Percentiles rank a stretch among this genome's conserved stretches.
Conservation (phyloP, 2,797 vertebrate species). For the Amazona finschi region DNA sequence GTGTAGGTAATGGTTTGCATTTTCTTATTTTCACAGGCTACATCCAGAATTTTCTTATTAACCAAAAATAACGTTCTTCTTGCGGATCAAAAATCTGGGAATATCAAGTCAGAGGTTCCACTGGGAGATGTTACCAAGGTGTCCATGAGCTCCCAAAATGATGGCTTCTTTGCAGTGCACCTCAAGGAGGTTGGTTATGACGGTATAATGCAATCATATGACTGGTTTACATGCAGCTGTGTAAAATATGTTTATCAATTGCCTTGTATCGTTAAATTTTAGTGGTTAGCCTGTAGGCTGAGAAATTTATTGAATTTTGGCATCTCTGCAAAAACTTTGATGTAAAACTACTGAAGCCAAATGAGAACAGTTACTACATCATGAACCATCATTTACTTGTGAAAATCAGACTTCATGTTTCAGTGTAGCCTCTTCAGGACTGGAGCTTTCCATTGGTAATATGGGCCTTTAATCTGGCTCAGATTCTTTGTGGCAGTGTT, state of each 20-base stretch:
- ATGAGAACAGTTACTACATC: not conserved
- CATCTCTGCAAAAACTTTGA: not conserved
- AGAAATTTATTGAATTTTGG: not conserved
- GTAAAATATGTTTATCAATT: not conserved
- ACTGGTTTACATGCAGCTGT: not conserved
- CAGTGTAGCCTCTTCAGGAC: not conserved
- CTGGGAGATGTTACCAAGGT: constrained; percentile 91
- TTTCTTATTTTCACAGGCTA: constrained; percentile 76
- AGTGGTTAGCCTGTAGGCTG: not conserved
- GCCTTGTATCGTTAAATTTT: not conserved
- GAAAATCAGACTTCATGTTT: not conserved
- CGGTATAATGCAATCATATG: not conserved
- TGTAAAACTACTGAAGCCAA: not conserved
- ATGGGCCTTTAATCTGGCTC: not conserved
- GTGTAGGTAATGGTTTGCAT: not conserved
- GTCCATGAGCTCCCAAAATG: constrained; percentile 92
- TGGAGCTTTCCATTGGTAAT: not conserved
- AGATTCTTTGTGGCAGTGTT: not conserved
- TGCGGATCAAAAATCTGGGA: constrained; percentile 96
- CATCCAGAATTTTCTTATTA: constrained; percentile 91
- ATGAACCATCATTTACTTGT: not conserved
- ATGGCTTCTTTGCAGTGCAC: constrained; percentile 94
- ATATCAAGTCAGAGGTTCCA: constrained; percentile 92
- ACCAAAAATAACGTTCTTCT: constrained; percentile 92
- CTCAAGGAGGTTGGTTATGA: constrained; percentile 88